A percentile compares a stretch with the other conserved stretches of the same genome.
These are phyloP conservation scores for Porites divaricata DNA, from an alignment of 92 coral and sea anemone species.

Conservation along the genomic window DNA sequence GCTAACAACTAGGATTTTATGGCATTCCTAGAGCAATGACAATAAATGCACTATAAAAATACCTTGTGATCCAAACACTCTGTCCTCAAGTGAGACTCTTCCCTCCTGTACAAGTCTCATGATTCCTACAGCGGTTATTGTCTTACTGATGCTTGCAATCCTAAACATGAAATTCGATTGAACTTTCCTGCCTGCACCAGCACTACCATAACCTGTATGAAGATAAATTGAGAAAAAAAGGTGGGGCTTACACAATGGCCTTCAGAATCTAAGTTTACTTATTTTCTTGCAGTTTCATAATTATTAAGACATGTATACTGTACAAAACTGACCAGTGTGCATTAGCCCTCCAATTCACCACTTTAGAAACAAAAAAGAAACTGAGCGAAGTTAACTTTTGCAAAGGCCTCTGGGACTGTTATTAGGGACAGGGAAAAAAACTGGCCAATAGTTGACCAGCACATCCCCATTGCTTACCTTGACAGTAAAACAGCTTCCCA, in stretches of 20 bases:
- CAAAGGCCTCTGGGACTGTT: too few relatives aligned
- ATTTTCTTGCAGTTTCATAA: background rate
- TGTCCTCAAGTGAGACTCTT: constrained; percentile 36
- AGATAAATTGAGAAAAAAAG: background rate
- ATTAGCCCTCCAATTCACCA: too few relatives aligned
- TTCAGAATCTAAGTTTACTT: background rate
- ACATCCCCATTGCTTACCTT: constrained; percentile 15
- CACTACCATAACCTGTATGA: constrained; percentile 43
- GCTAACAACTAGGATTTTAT: too few relatives aligned
- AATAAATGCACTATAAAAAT: background rate
- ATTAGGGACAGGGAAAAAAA: too few relatives aligned
- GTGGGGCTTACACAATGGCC: background rate
- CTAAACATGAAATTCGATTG: constrained; percentile 29
- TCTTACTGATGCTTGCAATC: constrained; percentile 53
- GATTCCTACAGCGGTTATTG: constrained; percentile 47
- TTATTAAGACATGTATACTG: too few relatives aligned
- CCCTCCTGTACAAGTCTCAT: constrained; percentile 47
- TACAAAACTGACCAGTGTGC: too few relatives aligned
- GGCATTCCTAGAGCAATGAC: background rate
- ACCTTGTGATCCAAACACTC: constrained; percentile 54
- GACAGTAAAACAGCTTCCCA: constrained; percentile 28
- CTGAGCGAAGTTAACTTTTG: too few relatives aligned
- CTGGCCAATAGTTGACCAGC: too few relatives aligned
- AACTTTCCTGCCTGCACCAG: constrained; percentile 48
- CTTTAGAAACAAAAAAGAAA: too few relatives aligned